Conservation (phyloP, 2,113 vertebrate genomes). For the Coryphaenoides rupestris region DNA sequence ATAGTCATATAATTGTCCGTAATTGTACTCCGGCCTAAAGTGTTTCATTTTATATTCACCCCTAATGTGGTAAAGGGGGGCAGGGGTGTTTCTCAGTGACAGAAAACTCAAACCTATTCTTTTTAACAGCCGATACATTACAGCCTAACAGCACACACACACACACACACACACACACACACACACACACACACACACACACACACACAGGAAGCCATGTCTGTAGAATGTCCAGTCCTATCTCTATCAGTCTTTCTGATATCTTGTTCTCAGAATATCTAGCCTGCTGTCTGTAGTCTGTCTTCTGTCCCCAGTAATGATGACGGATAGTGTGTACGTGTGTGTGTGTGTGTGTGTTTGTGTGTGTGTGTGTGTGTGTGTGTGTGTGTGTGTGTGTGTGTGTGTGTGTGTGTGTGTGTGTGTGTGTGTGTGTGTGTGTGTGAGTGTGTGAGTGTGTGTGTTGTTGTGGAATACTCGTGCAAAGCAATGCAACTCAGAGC, state of each 20-base stretch:
- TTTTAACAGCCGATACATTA: conserved; percentile 60
- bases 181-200: background rate
- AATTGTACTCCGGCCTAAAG: too few species aligned
- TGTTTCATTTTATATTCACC: too few species aligned
- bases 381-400: conserved; percentile 9
- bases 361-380: conserved; percentile 8
- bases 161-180: conserved; percentile 10
- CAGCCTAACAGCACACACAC: conserved; percentile 72
- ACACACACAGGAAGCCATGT: background rate
- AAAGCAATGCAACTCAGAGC: too few species aligned
- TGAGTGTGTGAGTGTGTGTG: background rate
- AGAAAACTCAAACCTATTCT: conserved; percentile 32
- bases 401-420: conserved; percentile 19
- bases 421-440: background rate
- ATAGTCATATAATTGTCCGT: too few species aligned
- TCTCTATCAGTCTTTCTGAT: conserved; percentile 66
- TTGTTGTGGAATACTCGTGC: too few species aligned
- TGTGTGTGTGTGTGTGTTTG: conserved; percentile 19
- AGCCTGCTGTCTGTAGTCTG: conserved; percentile 78
- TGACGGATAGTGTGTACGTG: conserved; percentile 4
- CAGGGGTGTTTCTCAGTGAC: too few species aligned
- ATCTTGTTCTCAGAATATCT: too few species aligned
- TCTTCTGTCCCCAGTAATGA: too few species aligned
- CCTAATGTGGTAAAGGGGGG: too few species aligned
- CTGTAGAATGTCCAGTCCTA: conserved; percentile 93